A percentile compares a stretch with the other conserved stretches of the same genome.
Conservation (phyloP, 2,113 vertebrate genomes). For the Tenebrosternarchus preto region DNA sequence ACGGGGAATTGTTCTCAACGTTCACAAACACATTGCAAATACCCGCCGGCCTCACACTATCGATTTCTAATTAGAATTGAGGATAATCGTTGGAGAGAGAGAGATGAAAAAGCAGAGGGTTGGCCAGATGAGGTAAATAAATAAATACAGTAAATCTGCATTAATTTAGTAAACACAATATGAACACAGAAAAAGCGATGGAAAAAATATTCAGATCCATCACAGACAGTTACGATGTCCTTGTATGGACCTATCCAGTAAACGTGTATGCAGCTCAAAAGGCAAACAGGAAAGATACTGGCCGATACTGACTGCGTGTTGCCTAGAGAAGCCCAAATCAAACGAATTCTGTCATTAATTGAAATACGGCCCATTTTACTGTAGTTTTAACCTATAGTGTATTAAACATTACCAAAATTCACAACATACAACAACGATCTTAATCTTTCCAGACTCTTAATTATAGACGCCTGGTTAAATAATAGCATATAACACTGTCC, state of each 20-base stretch:
- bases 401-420: not conserved
- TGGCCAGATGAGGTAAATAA: slow-evolving; percentile 70
- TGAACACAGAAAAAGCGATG: slow-evolving; percentile 11
- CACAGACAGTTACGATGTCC: slow-evolving; percentile 36
- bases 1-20: slow-evolving; percentile 82
- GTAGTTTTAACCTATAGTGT: not conserved
- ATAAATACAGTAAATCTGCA: slow-evolving; percentile 66
- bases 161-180: slow-evolving; percentile 68
- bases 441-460: not conserved
- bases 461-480: not conserved
- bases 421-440: not conserved
- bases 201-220: not conserved
- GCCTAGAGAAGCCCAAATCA: not conserved
- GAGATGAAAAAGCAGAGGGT: slow-evolving; percentile 72
- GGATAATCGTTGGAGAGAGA: slow-evolving; percentile 82
- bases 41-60: slow-evolving; percentile 80
- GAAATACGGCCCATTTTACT: not conserved
- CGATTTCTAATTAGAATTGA: slow-evolving; percentile 86
- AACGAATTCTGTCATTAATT: not conserved
- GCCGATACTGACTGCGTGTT: no score
- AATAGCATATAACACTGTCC: not conserved
- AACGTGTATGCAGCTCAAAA: no score
- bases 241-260: not conserved
- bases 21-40: slow-evolving; percentile 86
- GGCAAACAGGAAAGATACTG: no score